Evolutionary conservation across 2,797 vertebrate species (phyloP), one percentile per base, ranked within the genome.

Genomic region (Synaphobranchus kaupii): DNA sequence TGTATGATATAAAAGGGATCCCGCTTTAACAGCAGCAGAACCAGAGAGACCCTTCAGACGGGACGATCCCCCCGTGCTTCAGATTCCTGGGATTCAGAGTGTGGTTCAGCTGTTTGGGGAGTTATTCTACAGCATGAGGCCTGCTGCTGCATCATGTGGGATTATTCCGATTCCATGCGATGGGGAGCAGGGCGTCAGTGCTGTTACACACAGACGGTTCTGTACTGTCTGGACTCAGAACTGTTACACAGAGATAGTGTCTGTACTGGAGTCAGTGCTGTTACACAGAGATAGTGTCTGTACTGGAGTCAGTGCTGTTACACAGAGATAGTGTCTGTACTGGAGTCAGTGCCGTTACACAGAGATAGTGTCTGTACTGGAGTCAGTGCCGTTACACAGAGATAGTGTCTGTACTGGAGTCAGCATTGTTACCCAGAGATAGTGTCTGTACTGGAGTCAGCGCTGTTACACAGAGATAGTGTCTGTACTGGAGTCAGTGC

Each of bases 91-190:
- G 48, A 73, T 71, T 34, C 68, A 81, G 20, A 78, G 54, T 58
- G 73, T n/a, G 85, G 22, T 60, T 86, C 52, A 86, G 85, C 85
- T 86, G 48, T 56, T 39, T 31, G 50, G n/a, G 34, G 39, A 86
- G 76, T 81, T 58, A 76, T 52, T 54, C 68, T n/a, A 25, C 68
- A n/a, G 12, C 7, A 22, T 3, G 15, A 44, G 22, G 44, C 39
- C 76, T 10, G 76, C 76, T 48, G 39, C 20, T 5, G 66, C 44
- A 60, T 71, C 73, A 25, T 52, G 73, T 6, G 73, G 85, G 50
- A 86, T 86, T 80, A 56, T 25, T 80, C 31, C 22, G 12, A 86
- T 86, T 76, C 66, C 63, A 76, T 1, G 2, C 7, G 39, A 44
- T 9, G 52, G n/a, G 85, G 76, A 80, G 44, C 71, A 58, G 63